A percentile compares a stretch with the other conserved stretches of the same genome.
Conservation (phyloP, 1,140 invertebrate genomes). For the Mercenaria mercenaria region DNA sequence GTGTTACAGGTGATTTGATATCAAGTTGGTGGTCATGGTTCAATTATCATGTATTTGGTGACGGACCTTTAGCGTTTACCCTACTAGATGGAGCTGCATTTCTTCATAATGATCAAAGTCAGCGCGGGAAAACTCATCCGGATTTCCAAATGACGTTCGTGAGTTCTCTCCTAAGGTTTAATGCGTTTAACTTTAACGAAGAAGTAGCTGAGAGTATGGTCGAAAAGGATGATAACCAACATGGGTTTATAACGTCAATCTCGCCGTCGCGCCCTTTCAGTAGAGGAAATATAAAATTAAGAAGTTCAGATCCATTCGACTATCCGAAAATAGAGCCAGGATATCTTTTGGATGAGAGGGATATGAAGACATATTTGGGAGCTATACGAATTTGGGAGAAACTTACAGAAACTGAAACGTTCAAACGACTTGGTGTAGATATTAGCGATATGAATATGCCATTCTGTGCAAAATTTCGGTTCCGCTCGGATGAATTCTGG, state of each 20-base stretch:
- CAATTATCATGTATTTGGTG: background rate
- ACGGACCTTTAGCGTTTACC: background rate
- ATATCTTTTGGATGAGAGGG: conserved; percentile 72
- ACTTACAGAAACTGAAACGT: conserved; percentile 31
- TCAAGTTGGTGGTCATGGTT: background rate
- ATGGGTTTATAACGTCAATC: too few relatives aligned
- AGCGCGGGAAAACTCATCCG: too few relatives aligned
- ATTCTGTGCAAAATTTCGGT: conserved; percentile 46
- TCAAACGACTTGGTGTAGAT: conserved; percentile 59
- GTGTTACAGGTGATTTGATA: background rate
- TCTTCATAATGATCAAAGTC: background rate
- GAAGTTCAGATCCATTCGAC: conserved; percentile 90
- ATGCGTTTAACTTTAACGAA: too few relatives aligned
- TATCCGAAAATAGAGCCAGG: conserved; percentile 93
- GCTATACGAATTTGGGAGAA: conserved; percentile 65
- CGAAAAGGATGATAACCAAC: too few relatives aligned
- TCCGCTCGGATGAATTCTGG: conserved; percentile 79
- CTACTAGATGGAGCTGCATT: background rate
- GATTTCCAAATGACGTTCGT: too few relatives aligned
- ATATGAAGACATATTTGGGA: conserved; percentile 70
- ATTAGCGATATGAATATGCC: conserved; percentile 30
- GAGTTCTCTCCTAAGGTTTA: too few relatives aligned
- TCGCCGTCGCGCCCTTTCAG: conserved; percentile 2
- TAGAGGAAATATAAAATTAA: conserved; percentile 76
- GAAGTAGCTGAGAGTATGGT: too few relatives aligned